Percentiles rank a stretch among this genome's conserved stretches.
Evolutionary conservation across 92 coral and sea anemone species (phyloP).

Genomic region (Porites lobata): DNA sequence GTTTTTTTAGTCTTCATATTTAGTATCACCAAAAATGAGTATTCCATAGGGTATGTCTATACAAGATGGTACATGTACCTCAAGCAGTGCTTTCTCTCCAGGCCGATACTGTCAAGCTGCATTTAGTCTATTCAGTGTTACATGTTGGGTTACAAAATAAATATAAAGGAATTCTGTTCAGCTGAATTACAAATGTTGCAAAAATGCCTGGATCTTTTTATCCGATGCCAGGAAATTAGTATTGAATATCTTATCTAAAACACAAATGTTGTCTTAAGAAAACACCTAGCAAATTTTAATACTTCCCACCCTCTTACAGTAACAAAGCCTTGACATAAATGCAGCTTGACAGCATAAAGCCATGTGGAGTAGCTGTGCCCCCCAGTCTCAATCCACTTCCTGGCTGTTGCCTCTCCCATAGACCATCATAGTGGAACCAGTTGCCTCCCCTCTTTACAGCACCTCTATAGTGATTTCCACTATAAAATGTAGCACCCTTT

Average conservation of each 20-base stretch:
- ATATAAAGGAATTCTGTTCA: background rate
- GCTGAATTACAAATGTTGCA: constrained; percentile 13
- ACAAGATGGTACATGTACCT: background rate
- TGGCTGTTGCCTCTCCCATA: background rate
- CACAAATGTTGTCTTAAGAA: too few species aligned
- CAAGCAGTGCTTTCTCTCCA: background rate
- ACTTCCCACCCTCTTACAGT: too few species aligned
- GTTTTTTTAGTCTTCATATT: background rate
- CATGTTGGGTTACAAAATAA: too few species aligned
- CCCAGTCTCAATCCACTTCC: background rate
- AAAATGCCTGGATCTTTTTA: constrained; percentile 7
- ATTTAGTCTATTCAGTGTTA: too few species aligned
- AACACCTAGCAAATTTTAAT: too few species aligned
- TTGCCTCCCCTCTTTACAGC: constrained; percentile 64
- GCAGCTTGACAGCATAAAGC: constrained; percentile 67
- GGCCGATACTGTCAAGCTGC: too few species aligned
- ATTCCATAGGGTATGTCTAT: constrained; percentile 13
- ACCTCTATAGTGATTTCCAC: constrained; percentile 60
- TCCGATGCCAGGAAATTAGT: background rate
- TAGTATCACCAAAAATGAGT: constrained; percentile 6
- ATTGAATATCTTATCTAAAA: too few species aligned
- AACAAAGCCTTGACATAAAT: background rate
- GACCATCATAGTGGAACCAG: constrained; percentile 59
- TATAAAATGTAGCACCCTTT: background rate
- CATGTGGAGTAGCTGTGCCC: constrained; percentile 48